Percentiles rank a stretch among this genome's conserved stretches.
phyloP scores from a whole-genome alignment of 2,888 invertebrate species.

The Cantharis nigra region DNA sequence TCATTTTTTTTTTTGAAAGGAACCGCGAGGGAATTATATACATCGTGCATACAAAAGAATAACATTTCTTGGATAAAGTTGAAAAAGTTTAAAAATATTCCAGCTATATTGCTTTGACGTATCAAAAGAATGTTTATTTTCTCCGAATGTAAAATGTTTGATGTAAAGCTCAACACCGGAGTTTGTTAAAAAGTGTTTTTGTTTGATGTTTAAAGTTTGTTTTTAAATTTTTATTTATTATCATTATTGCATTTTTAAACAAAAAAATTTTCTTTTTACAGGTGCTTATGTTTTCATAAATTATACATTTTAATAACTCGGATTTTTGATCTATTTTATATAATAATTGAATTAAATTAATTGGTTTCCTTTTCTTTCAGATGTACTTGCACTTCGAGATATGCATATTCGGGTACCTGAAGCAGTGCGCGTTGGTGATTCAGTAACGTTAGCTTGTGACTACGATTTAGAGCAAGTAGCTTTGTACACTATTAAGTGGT shows the following conservation, averaged over 20 bases:
- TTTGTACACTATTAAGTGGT: slow-evolving; percentile 63
- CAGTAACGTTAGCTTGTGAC: slow-evolving; percentile 57
- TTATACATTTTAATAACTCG: neutral
- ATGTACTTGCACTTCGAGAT: slow-evolving; percentile 47
- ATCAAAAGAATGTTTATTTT: slow-evolving; percentile 14
- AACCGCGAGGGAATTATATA: neutral
- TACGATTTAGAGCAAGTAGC: slow-evolving; percentile 60
- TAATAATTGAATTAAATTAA: neutral
- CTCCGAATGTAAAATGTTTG: slow-evolving; percentile 15
- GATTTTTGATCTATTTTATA: neutral
- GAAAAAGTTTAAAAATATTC: slow-evolving; percentile 10
- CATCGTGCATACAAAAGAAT: slow-evolving; percentile 4
- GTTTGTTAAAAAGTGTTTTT: slow-evolving; percentile 1
- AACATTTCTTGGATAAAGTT: slow-evolving; percentile 8
- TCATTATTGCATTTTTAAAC: neutral
- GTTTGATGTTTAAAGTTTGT: slow-evolving; percentile 9
- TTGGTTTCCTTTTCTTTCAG: slow-evolving; percentile 39
- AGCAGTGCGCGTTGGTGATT: slow-evolving; percentile 56
- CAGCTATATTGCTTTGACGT: slow-evolving; percentile 9
- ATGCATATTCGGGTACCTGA: slow-evolving; percentile 56
- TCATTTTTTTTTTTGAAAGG: neutral
- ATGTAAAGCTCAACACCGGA: slow-evolving; percentile 13
- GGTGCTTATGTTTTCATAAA: neutral
- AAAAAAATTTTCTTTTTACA: neutral
- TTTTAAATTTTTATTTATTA: neutral